These are phyloP conservation scores for Alligator mississippiensis DNA, from an alignment of 2,113 vertebrate genomes.

Conservation along the genomic window DNA sequence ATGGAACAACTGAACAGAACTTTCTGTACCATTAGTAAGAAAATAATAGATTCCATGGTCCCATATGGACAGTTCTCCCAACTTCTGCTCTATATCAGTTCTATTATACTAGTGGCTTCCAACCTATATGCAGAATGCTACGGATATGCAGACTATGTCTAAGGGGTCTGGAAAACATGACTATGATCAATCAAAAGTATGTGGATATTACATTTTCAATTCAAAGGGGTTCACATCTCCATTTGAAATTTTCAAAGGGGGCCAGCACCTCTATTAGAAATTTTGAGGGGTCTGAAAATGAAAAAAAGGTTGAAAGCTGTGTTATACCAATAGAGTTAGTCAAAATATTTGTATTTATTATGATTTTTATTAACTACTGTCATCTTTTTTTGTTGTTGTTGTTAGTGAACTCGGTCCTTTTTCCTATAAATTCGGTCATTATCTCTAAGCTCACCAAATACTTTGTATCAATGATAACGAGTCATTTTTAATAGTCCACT, in stretches of 20 bases:
- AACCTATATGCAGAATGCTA: no score
- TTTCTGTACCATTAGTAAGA: not conserved
- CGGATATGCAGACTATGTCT: no score
- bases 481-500: not conserved
- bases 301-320: not conserved
- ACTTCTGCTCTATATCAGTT: not conserved
- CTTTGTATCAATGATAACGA: not conserved
- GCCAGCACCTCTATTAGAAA: no score
- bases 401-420: not conserved
- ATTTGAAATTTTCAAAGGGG: no score
- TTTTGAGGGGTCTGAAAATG: no score
- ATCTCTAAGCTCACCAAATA: not conserved
- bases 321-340: not conserved
- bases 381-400: not conserved
- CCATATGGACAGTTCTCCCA: not conserved
- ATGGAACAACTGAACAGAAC: not conserved
- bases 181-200: no score
- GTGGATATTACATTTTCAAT: no score
- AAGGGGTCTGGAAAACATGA: no score
- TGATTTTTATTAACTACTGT: not conserved
- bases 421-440: not conserved
- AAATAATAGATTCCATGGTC: not conserved
- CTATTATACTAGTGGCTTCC: not conserved
- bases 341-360: constrained; percentile 10
- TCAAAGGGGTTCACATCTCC: no score